Conservation (phyloP, 2,888 invertebrate species). For the Lamellibrachia satsuma region DNA sequence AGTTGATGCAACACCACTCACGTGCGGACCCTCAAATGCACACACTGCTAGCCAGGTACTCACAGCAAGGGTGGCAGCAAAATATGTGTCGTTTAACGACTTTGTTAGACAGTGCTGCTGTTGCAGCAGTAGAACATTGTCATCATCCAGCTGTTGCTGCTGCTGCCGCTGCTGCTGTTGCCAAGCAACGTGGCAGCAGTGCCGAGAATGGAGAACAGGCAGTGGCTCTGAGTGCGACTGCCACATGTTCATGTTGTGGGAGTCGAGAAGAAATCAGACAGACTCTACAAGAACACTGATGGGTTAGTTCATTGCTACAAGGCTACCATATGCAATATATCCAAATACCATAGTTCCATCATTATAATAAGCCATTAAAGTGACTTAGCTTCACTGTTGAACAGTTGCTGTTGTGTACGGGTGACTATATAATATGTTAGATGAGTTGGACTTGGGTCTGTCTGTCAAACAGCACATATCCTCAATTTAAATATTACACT, state of each 20-base stretch:
- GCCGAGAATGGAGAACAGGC: neutral
- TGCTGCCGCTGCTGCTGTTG: neutral
- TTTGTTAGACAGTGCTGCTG: constrained; percentile 11
- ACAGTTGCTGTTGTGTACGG: too few species aligned
- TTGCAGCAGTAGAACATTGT: neutral
- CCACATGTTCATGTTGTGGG: neutral
- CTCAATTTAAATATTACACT: neutral
- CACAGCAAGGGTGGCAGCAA: neutral
- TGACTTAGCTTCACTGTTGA: too few species aligned
- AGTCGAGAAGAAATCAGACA: neutral
- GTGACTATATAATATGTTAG: too few species aligned
- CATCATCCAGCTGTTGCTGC: neutral
- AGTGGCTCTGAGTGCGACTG: neutral
- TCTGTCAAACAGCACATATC: neutral
- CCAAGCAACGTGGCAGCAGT: constrained; percentile 4
- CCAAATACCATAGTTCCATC: too few species aligned
- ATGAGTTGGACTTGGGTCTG: too few species aligned
- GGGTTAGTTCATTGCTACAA: neutral
- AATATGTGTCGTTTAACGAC: neutral
- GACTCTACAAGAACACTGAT: neutral
- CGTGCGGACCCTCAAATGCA: neutral
- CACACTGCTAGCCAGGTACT: neutral
- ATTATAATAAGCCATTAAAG: too few species aligned
- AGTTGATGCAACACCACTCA: neutral
- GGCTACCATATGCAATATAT: neutral